Percentiles rank a stretch among this genome's conserved stretches.
These are phyloP conservation scores for Muscina levida DNA, from an alignment of 2,888 invertebrate species.

Conservation along the genomic window DNA sequence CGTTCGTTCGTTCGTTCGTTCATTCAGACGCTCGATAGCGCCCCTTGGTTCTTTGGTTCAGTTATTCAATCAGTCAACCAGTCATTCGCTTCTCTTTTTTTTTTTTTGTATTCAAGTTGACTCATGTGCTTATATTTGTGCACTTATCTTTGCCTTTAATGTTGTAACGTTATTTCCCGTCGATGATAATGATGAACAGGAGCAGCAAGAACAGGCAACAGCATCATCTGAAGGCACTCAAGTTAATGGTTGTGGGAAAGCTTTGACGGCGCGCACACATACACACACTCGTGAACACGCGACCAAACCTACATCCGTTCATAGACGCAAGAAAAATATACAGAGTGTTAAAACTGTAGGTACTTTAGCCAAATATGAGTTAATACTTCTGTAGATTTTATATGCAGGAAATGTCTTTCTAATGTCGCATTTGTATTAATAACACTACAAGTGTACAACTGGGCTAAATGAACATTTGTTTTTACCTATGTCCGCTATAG, in stretches of 20 bases:
- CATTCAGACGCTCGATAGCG: conserved; percentile 7
- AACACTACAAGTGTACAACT: too few relatives aligned
- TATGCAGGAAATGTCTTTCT: too few relatives aligned
- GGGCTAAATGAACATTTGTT: too few relatives aligned
- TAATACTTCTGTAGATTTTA: too few relatives aligned
- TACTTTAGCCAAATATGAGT: too few relatives aligned
- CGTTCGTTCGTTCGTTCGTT: conserved; percentile 39
- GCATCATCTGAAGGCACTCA: conserved; percentile 32
- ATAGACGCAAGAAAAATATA: too few relatives aligned
- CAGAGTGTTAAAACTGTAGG: too few relatives aligned
- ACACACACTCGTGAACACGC: conserved; percentile 1
- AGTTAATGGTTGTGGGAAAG: conserved; percentile 36
- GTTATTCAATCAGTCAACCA: conserved; percentile 38
- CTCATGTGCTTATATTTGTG: conserved; percentile 61
- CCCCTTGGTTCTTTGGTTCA: not conserved
- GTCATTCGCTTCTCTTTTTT: conserved; percentile 24
- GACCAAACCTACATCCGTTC: not conserved
- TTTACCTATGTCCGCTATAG: too few relatives aligned
- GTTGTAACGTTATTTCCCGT: conserved; percentile 62
- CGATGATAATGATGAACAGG: conserved; percentile 54
- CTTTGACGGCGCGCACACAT: conserved; percentile 52
- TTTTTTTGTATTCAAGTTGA: conserved; percentile 55
- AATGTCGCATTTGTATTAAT: too few relatives aligned
- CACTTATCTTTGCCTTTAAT: conserved; percentile 63
- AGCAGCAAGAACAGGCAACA: conserved; percentile 14